phyloP scores from a whole-genome alignment of 2,888 invertebrate genomes.

The Nomada ruficornis region DNA sequence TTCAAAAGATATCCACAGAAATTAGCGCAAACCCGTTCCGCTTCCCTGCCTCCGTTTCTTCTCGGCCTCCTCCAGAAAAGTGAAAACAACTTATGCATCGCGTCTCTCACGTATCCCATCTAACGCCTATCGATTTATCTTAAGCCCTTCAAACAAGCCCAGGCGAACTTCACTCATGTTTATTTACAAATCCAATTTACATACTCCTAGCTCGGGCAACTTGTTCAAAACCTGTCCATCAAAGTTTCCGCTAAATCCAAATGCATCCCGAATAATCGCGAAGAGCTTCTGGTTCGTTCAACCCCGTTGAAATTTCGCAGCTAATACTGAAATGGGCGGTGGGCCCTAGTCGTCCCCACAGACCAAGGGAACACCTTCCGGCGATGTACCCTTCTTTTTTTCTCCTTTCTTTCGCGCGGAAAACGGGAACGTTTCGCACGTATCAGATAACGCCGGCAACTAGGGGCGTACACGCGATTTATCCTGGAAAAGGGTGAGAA shows the following conservation, averaged over 20 bases:
- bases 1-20: no score
- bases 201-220: no score
- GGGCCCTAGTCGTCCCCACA: background rate
- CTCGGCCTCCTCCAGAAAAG: background rate
- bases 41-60: no score
- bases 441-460: slow-evolving; percentile 12
- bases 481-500: slow-evolving; percentile 33
- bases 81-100: background rate
- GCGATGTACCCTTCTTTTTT: background rate
- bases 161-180: background rate
- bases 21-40: no score
- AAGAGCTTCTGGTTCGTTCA: background rate
- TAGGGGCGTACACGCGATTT: slow-evolving; percentile 49
- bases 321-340: background rate
- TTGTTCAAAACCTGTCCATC: background rate
- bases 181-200: slow-evolving; percentile 20
- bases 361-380: background rate
- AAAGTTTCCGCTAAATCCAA: background rate
- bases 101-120: background rate
- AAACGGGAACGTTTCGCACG: slow-evolving; percentile 1
- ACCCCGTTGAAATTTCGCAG: slow-evolving; percentile 2
- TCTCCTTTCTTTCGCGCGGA: background rate
- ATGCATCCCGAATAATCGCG: background rate
- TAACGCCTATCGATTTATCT: rapidly evolving
- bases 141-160: background rate